These are phyloP conservation scores for Lasioglossum figueresi DNA, from an alignment of 2,888 invertebrate genomes.

Conservation along the genomic window DNA sequence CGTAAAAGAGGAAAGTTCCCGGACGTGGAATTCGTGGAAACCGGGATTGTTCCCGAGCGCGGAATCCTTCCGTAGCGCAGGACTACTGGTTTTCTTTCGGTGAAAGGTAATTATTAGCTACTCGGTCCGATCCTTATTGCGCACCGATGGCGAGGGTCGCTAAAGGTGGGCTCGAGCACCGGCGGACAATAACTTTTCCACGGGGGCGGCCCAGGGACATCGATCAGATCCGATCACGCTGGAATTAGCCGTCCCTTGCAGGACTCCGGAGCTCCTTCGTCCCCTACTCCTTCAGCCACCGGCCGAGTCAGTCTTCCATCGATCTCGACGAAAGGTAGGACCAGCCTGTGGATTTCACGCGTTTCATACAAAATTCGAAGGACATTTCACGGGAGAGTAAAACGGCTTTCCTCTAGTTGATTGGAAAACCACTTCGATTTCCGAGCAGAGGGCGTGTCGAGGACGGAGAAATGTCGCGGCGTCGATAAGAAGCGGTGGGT, in stretches of 20 bases:
- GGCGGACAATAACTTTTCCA: constrained; percentile 69
- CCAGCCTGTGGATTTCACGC: not conserved
- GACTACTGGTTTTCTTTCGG: not conserved
- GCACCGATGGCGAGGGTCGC: not conserved
- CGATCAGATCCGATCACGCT: constrained; percentile 83
- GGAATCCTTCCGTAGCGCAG: not conserved
- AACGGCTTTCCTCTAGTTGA: not conserved
- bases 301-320: constrained; percentile 61
- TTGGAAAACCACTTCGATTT: not conserved
- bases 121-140: not conserved
- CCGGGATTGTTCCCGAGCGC: not conserved
- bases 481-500: not conserved
- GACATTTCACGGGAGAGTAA: too few relatives aligned
- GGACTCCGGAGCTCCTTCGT: constrained; percentile 75
- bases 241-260: constrained; percentile 83
- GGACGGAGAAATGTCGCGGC: not conserved
- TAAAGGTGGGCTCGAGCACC: constrained; percentile 35
- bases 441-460: not conserved
- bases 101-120: not conserved
- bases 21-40: not conserved
- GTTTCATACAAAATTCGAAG: not conserved
- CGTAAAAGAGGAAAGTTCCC: constrained; percentile 11
- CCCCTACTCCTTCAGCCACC: constrained; percentile 55
- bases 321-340: constrained; percentile 62
- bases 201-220: constrained; percentile 77